Percentiles rank a stretch among this genome's conserved stretches.
Evolutionary conservation across 2,113 vertebrate species (phyloP).

Genomic region (Melanostigma gelatinosum): DNA sequence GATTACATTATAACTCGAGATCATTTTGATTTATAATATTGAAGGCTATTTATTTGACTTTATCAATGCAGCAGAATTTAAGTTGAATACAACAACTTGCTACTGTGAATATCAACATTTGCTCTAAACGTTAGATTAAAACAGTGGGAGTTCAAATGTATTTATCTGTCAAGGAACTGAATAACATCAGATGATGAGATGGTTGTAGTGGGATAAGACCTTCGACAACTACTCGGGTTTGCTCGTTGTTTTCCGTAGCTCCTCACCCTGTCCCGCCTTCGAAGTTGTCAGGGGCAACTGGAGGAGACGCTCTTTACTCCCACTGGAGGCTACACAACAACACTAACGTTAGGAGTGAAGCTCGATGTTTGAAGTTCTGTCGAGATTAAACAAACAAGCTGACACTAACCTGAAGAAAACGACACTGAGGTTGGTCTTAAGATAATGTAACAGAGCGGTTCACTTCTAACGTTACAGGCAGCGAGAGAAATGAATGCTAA

Average conservation of each 20-base stretch:
- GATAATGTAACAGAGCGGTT: not conserved
- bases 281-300: constrained; percentile 79
- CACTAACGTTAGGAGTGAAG: constrained; percentile 11
- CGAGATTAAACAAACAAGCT: not conserved
- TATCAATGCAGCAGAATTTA: not conserved
- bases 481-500: constrained; percentile 37
- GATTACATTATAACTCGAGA: not conserved
- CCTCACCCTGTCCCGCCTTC: constrained; percentile 38
- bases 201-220: not conserved
- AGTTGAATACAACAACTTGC: not conserved
- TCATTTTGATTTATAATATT: too few relatives aligned
- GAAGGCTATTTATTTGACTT: not conserved
- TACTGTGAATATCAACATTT: not conserved
- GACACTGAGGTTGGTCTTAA: constrained; percentile 7
- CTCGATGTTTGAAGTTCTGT: not conserved
- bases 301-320: constrained; percentile 66
- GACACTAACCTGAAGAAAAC: not conserved
- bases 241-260: constrained; percentile 63
- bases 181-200: not conserved
- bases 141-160: not conserved
- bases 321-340: constrained; percentile 16
- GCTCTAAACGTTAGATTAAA: not conserved
- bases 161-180: not conserved
- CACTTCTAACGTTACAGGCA: not conserved
- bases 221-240: constrained; percentile 4